These are phyloP conservation scores for Ceratina japonica DNA, from an alignment of 1,140 invertebrate species.

Conservation along the genomic window DNA sequence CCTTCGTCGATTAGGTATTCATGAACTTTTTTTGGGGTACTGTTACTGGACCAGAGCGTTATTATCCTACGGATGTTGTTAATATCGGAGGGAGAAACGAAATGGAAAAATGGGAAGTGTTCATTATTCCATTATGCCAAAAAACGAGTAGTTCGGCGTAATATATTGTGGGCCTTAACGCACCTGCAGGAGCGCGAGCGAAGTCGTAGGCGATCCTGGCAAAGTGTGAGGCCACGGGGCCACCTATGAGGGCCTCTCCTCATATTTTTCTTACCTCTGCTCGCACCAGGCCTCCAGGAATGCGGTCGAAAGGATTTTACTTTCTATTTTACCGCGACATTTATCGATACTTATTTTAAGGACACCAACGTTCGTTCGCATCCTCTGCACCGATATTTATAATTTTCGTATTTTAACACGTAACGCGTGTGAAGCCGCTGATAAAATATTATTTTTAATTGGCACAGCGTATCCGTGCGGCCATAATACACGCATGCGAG, in stretches of 20 bases:
- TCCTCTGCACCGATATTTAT: conserved; percentile 41
- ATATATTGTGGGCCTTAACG: conserved; percentile 55
- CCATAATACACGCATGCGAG: not conserved
- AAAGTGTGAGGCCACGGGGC: conserved; percentile 62
- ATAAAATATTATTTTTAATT: conserved; percentile 13
- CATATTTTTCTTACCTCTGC: conserved; percentile 57
- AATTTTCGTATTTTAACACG: conserved; percentile 42
- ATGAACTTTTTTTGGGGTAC: too few relatives aligned
- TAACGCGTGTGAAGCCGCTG: conserved; percentile 5
- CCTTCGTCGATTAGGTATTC: too few relatives aligned
- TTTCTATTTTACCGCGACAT: conserved; percentile 66
- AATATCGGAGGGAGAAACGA: not conserved
- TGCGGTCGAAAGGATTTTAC: conserved; percentile 62
- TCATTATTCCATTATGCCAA: conserved; percentile 56
- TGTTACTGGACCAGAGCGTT: not conserved
- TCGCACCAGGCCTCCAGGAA: conserved; percentile 58
- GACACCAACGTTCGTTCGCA: conserved; percentile 43
- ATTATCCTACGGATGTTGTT: not conserved
- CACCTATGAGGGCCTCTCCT: conserved; percentile 60
- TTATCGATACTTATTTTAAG: conserved; percentile 66
- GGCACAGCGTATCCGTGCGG: conserved; percentile 9
- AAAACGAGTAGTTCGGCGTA: conserved; percentile 32
- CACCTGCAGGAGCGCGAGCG: conserved; percentile 49
- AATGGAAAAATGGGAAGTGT: conserved; percentile 26
- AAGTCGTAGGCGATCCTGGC: conserved; percentile 59